A percentile compares a stretch with the other conserved stretches of the same genome.
These are phyloP conservation scores for Volucella inanis DNA, from an alignment of 2,888 invertebrate genomes.

Conservation along the genomic window DNA sequence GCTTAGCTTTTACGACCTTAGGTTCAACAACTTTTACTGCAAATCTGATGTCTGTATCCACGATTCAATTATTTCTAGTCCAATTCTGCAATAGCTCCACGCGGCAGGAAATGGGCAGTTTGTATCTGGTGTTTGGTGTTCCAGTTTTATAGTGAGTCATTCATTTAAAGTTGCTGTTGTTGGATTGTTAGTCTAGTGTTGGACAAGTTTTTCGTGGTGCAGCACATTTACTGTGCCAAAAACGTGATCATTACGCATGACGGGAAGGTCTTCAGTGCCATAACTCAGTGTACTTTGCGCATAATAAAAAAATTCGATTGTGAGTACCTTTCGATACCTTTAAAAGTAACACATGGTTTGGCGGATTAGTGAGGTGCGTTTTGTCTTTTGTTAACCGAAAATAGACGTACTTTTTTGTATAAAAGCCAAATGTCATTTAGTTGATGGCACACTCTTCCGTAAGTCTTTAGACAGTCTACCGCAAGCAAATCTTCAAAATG, in stretches of 20 bases:
- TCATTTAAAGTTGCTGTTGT: conserved; percentile 14
- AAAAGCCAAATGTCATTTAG: conserved; percentile 58
- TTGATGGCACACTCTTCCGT: conserved; percentile 62
- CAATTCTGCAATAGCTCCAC: conserved; percentile 31
- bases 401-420: conserved; percentile 40
- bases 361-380: conserved; percentile 8
- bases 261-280: conserved; percentile 58
- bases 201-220: conserved; percentile 50
- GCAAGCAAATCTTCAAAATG: conserved; percentile 31
- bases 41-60: background rate
- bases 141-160: conserved; percentile 49
- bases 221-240: conserved; percentile 44
- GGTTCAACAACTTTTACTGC: conserved; percentile 71
- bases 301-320: conserved; percentile 49
- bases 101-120: conserved; percentile 53
- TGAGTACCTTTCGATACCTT: conserved; percentile 53
- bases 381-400: conserved; percentile 28
- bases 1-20: conserved; percentile 19
- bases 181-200: background rate
- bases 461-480: conserved; percentile 31
- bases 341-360: conserved; percentile 15
- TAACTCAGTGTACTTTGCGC: conserved; percentile 51
- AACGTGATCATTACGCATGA: conserved; percentile 65
- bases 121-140: conserved; percentile 2
- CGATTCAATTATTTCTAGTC: background rate